These are phyloP conservation scores for Arctia plantaginis DNA, from an alignment of 2,888 invertebrate species.

Conservation along the genomic window DNA sequence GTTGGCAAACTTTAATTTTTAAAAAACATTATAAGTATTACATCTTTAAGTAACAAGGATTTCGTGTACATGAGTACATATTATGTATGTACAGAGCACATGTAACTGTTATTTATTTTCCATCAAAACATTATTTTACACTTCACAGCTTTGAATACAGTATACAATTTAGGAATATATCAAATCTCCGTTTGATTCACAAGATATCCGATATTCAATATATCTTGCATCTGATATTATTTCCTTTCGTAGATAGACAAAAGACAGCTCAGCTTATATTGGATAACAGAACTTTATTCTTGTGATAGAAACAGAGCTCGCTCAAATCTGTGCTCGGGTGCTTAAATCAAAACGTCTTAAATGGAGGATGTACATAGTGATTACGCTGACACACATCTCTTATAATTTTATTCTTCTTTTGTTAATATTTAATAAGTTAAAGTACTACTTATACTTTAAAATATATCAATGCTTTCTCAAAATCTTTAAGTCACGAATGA, in stretches of 20 bases:
- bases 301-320: constrained; percentile 3
- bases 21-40: background rate
- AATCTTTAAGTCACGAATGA: too few relatives aligned
- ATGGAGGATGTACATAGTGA: background rate
- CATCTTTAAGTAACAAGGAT: background rate
- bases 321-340: constrained; percentile 9
- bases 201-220: constrained; percentile 39
- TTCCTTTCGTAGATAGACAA: constrained; percentile 40
- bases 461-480: too few relatives aligned
- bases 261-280: constrained; percentile 22
- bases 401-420: too few relatives aligned
- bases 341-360: background rate
- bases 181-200: constrained; percentile 28
- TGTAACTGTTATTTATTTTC: background rate
- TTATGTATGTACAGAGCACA: background rate
- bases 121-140: constrained; percentile 6
- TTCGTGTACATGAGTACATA: background rate
- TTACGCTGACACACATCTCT: background rate
- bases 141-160: constrained; percentile 12
- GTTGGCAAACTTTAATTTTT: too few relatives aligned
- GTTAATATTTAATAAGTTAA: too few relatives aligned
- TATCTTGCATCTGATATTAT: constrained; percentile 43
- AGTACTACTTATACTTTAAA: too few relatives aligned
- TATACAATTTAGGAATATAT: constrained; percentile 28
- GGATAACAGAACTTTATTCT: constrained; percentile 20